Conservation (phyloP, 2,113 vertebrate genomes). For the Varanus salvator region DNA sequence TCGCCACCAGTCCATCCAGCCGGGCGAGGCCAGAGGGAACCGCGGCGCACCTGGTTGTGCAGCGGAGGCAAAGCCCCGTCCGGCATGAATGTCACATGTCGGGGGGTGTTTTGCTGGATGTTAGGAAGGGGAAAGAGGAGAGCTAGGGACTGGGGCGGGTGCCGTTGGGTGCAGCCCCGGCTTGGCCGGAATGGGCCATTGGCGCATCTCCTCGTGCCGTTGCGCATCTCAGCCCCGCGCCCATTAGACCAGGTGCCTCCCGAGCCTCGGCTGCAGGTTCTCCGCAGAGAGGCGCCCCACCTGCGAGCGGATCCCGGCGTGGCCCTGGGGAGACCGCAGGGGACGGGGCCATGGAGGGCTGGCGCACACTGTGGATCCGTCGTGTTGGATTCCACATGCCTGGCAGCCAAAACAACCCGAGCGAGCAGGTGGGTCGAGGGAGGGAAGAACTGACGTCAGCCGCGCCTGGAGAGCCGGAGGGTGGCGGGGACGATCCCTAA, state of each 20-base stretch:
- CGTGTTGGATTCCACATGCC: background rate
- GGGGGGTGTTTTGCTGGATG: background rate
- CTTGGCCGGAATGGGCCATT: background rate
- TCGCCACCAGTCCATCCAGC: too few relatives aligned
- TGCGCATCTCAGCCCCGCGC: background rate
- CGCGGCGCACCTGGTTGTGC: too few relatives aligned
- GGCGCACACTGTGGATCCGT: slow-evolving; percentile 19
- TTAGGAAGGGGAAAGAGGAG: background rate
- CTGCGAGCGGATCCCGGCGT: slow-evolving; percentile 36
- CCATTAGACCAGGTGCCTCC: background rate
- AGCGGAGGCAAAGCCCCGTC: background rate
- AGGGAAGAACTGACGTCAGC: slow-evolving; percentile 23
- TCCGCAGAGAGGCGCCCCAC: background rate
- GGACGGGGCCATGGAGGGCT: background rate
- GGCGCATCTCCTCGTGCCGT: background rate
- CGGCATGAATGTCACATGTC: background rate
- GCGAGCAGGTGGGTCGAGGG: background rate
- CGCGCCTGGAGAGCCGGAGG: slow-evolving; percentile 31
- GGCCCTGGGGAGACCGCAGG: slow-evolving; percentile 28
- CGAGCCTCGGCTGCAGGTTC: background rate
- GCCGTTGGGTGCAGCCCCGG: background rate
- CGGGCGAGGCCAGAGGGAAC: too few relatives aligned
- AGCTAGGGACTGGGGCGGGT: background rate
- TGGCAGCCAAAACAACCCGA: background rate
- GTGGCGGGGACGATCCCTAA: slow-evolving; percentile 41